Conservation (phyloP, 2,113 vertebrate genomes). For the Cettia cetti region DNA sequence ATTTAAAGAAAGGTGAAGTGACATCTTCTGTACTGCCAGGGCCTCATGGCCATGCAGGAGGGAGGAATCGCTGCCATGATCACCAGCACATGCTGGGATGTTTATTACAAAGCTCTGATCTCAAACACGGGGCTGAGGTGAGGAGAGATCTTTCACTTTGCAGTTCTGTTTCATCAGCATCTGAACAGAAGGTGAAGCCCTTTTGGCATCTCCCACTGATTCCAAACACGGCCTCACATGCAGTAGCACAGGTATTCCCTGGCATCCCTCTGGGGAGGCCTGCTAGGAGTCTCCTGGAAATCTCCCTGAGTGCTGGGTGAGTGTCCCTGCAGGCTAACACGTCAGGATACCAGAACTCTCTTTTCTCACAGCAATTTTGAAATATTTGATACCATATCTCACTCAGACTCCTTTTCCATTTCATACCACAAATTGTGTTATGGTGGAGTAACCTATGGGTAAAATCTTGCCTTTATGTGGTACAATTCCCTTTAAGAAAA, state of each 20-base stretch:
- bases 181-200: background rate
- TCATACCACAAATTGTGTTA: background rate
- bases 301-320: background rate
- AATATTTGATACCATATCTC: background rate
- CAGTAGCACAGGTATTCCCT: rapidly evolving
- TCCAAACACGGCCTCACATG: rapidly evolving
- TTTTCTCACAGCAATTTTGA: background rate
- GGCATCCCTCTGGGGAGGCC: background rate
- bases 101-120: background rate
- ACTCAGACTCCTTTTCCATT: background rate
- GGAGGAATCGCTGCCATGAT: background rate
- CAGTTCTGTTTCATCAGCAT: background rate
- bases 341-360: background rate
- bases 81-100: background rate
- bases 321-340: background rate
- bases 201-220: background rate
- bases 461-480: background rate
- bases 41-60: rapidly evolving
- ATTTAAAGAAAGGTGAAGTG: background rate
- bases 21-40: background rate
- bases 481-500: background rate
- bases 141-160: background rate
- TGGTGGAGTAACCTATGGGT: background rate
- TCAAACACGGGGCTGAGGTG: background rate
- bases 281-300: background rate